These are phyloP conservation scores for Stichopus chloronotus DNA, from an alignment of 35 echinoderm and acorn worm genomes.

Conservation along the genomic window DNA sequence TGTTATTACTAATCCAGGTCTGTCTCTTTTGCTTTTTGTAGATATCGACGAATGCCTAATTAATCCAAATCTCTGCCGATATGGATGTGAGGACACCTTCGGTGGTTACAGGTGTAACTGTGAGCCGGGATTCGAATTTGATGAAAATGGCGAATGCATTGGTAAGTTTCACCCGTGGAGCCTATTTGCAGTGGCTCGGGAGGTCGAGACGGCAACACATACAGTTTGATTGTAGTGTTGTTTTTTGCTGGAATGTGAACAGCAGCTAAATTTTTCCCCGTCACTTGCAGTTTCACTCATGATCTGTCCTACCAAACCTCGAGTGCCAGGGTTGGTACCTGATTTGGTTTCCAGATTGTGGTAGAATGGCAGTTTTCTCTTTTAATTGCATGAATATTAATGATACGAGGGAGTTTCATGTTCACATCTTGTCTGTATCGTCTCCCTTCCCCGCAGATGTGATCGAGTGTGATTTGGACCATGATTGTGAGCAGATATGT, in stretches of 20 bases:
- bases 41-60: slow-evolving; percentile 92
- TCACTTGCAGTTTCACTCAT: too few relatives aligned
- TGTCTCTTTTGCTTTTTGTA: slow-evolving; percentile 21
- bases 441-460: slow-evolving; percentile 65
- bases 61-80: slow-evolving; percentile 62
- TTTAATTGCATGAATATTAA: too few relatives aligned
- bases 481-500: slow-evolving; percentile 81
- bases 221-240: too few relatives aligned
- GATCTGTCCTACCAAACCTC: too few relatives aligned
- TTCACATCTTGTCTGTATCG: background rate
- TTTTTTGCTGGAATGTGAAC: too few relatives aligned
- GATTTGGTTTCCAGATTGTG: too few relatives aligned
- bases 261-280: too few relatives aligned
- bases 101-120: slow-evolving; percentile 86
- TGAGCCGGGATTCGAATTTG: slow-evolving; percentile 76
- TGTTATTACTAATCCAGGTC: too few relatives aligned
- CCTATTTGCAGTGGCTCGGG: background rate
- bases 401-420: too few relatives aligned
- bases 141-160: slow-evolving; percentile 59
- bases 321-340: too few relatives aligned
- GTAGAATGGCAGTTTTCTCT: too few relatives aligned
- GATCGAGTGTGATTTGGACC: slow-evolving; percentile 75
- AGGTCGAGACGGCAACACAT: too few relatives aligned
- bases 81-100: slow-evolving; percentile 79
- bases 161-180: slow-evolving; percentile 54